These are phyloP conservation scores for Magallana ariakensis DNA, from an alignment of 1,140 invertebrate genomes.

Conservation along the genomic window DNA sequence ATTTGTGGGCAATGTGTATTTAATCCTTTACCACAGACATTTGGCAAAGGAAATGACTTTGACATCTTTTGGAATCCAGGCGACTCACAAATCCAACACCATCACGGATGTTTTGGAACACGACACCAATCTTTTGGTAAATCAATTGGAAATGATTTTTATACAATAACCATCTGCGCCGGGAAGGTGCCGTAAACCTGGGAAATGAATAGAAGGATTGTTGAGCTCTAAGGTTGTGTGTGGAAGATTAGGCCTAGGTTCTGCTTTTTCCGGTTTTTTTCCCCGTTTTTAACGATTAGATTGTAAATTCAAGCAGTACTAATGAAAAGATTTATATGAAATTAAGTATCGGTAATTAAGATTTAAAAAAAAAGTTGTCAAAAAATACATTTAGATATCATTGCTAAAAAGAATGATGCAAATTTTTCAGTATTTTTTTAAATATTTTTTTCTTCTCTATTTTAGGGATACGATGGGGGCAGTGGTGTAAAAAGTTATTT, in stretches of 20 bases:
- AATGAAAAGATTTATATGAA: too few species aligned
- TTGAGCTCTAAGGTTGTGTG: not conserved
- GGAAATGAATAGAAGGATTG: not conserved
- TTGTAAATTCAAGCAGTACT: too few species aligned
- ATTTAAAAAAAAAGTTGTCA: too few species aligned
- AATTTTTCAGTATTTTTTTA: too few species aligned
- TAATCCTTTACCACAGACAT: not conserved
- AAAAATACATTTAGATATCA: too few species aligned
- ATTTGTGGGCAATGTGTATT: not conserved
- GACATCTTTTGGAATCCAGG: constrained; percentile 26
- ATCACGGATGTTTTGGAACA: constrained; percentile 20
- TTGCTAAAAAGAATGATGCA: too few species aligned
- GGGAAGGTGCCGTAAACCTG: constrained; percentile 5
- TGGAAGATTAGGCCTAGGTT: not conserved
- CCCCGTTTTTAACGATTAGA: too few species aligned
- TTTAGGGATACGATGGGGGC: too few species aligned
- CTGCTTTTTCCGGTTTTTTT: not conserved
- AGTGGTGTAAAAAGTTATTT: not conserved
- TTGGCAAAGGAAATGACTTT: constrained; percentile 2
- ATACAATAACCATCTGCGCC: constrained; percentile 11
- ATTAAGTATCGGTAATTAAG: too few species aligned
- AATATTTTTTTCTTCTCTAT: too few species aligned
- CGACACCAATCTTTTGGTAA: constrained; percentile 24
- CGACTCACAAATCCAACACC: constrained; percentile 11
- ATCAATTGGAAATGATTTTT: constrained; percentile 33